phyloP scores from a whole-genome alignment of 2,797 vertebrate genomes.

The Macroramphosus scolopax region DNA sequence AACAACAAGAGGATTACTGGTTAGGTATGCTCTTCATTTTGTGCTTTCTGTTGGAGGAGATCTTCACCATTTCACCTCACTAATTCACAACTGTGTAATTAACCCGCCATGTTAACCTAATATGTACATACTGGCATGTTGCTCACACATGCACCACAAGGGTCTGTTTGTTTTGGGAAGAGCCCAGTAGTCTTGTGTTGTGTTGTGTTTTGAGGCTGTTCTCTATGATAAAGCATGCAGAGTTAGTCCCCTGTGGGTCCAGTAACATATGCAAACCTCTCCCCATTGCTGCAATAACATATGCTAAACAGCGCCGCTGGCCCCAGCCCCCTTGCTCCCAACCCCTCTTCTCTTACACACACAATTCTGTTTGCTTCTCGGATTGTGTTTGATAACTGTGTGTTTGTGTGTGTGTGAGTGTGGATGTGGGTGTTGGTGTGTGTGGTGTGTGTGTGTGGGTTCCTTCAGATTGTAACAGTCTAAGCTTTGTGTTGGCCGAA shows the following conservation, averaged over 20 bases:
- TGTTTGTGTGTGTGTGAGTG: constrained; percentile 67
- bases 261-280: constrained; percentile 76
- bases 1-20: too few relatives aligned
- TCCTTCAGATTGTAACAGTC: constrained; percentile 76
- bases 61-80: constrained; percentile 35
- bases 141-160: constrained; percentile 15
- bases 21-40: too few relatives aligned
- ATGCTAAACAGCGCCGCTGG: constrained; percentile 67
- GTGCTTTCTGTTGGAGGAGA: constrained; percentile 33
- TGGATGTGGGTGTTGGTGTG: constrained; percentile 42
- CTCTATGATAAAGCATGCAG: constrained; percentile 68
- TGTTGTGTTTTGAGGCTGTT: constrained; percentile 58
- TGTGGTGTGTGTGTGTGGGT: constrained; percentile 46
- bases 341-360: constrained; percentile 29
- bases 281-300: constrained; percentile 69
- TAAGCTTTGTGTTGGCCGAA: constrained; percentile 78
- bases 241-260: constrained; percentile 62
- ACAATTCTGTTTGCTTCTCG: too few relatives aligned
- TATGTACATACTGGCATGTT: constrained; percentile 46
- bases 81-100: constrained; percentile 50
- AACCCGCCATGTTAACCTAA: constrained; percentile 38
- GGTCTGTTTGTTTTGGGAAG: constrained; percentile 65
- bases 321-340: constrained; percentile 44
- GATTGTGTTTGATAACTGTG: background rate
- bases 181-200: constrained; percentile 48